Conservation (phyloP, 2,797 vertebrate species). For the Centroberyx gerrardi region DNA sequence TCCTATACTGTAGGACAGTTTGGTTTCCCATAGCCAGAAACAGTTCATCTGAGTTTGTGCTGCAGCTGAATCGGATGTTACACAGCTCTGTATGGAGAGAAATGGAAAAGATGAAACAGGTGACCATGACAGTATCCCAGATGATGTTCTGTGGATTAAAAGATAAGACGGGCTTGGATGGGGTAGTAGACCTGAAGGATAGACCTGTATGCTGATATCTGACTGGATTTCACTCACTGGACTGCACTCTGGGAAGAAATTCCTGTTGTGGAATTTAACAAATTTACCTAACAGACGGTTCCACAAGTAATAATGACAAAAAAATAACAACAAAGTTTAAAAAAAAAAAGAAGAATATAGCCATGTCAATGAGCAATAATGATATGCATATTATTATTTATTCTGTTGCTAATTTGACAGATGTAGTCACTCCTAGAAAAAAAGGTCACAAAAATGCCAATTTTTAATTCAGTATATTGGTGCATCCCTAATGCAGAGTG, state of each 20-base stretch:
- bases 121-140: not conserved
- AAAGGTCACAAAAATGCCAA: no score
- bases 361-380: no score
- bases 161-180: not conserved
- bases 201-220: constrained; percentile 11
- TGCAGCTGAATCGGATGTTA: constrained; percentile 10
- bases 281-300: not conserved
- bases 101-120: constrained; percentile 14
- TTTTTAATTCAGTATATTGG: no score
- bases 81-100: constrained; percentile 6
- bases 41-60: not conserved
- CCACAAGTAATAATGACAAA: not conserved
- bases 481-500: no score
- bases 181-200: not conserved
- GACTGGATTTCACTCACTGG: constrained; percentile 1
- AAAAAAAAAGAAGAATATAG: no score
- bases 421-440: no score
- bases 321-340: not conserved
- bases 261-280: not conserved
- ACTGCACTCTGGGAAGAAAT: not conserved
- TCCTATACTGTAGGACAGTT: not conserved
- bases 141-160: constrained; percentile 17
- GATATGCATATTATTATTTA: no score
- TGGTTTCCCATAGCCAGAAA: not conserved
- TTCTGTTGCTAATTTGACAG: no score